Conservation (phyloP, 1,140 invertebrate species). For the Diploscapter pachys region DNA sequence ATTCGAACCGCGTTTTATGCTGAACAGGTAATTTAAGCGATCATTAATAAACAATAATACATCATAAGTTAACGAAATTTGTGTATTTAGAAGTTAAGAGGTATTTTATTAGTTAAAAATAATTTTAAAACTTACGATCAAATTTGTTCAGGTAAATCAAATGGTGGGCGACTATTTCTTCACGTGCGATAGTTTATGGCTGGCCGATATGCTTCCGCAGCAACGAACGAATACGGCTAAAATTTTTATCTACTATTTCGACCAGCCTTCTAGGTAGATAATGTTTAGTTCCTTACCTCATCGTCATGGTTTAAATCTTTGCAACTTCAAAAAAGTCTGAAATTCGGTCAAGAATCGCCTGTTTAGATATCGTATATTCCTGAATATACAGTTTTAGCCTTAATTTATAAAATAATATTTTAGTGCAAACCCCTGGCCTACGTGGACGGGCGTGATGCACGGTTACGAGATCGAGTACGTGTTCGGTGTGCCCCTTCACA, state of each 20-base stretch:
- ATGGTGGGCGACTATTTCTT: slow-evolving; percentile 58
- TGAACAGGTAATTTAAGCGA: slow-evolving; percentile 39
- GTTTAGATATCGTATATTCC: too few relatives aligned
- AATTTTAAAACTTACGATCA: too few relatives aligned
- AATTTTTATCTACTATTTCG: slow-evolving; percentile 57
- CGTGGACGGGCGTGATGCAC: slow-evolving; percentile 92
- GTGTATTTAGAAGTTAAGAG: too few relatives aligned
- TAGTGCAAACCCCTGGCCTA: slow-evolving; percentile 78
- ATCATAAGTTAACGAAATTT: too few relatives aligned
- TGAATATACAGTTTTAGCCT: too few relatives aligned
- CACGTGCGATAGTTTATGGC: slow-evolving; percentile 56
- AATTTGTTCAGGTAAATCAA: slow-evolving; percentile 40
- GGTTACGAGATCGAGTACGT: slow-evolving; percentile 67
- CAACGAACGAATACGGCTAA: slow-evolving; percentile 32
- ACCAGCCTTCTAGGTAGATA: slow-evolving; percentile 46
- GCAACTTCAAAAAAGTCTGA: not conserved
- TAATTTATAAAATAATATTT: slow-evolving; percentile 1
- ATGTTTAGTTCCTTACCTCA: not conserved
- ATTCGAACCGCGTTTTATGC: slow-evolving; percentile 45
- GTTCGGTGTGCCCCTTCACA: slow-evolving; percentile 57
- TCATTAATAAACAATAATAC: too few relatives aligned
- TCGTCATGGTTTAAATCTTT: not conserved
- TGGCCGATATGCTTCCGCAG: slow-evolving; percentile 53
- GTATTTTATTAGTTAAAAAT: too few relatives aligned
- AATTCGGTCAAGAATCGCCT: not conserved